phyloP scores from a whole-genome alignment of 2,113 vertebrate genomes.

The Neolamprologus ventralis region DNA sequence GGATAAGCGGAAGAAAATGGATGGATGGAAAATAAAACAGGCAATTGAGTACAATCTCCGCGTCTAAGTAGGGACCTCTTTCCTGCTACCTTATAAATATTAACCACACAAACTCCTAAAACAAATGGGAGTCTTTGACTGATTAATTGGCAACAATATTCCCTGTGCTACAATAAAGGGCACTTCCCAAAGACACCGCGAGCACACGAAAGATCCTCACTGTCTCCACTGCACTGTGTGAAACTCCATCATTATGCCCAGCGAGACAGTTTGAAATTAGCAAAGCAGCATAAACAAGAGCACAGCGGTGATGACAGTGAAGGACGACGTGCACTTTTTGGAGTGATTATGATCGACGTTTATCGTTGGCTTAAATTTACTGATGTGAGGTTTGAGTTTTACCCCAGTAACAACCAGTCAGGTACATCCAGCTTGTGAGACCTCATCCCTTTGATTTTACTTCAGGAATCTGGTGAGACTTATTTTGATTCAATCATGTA shows the following conservation, averaged over 20 bases:
- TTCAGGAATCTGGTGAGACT: background rate
- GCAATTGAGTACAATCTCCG: background rate
- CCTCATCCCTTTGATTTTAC: background rate
- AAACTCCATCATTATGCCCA: background rate
- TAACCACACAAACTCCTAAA: background rate
- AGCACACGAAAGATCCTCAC: background rate
- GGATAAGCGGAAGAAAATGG: background rate
- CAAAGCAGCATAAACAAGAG: background rate
- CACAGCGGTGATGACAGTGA: background rate
- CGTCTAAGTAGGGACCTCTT: background rate
- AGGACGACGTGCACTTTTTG: background rate
- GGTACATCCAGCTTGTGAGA: background rate
- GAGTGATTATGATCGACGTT: background rate
- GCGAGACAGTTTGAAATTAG: background rate
- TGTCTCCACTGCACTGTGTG: background rate
- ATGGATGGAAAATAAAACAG: background rate
- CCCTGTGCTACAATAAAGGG: background rate
- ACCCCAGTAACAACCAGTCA: background rate
- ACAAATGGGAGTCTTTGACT: background rate
- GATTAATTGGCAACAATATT: background rate
- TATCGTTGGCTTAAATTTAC: background rate
- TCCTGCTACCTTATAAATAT: background rate
- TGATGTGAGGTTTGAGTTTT: background rate
- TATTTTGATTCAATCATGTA: background rate
- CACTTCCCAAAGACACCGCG: background rate